Evolutionary conservation across 2,113 vertebrate species (phyloP).

Genomic region (Diglossa brunneiventris): DNA sequence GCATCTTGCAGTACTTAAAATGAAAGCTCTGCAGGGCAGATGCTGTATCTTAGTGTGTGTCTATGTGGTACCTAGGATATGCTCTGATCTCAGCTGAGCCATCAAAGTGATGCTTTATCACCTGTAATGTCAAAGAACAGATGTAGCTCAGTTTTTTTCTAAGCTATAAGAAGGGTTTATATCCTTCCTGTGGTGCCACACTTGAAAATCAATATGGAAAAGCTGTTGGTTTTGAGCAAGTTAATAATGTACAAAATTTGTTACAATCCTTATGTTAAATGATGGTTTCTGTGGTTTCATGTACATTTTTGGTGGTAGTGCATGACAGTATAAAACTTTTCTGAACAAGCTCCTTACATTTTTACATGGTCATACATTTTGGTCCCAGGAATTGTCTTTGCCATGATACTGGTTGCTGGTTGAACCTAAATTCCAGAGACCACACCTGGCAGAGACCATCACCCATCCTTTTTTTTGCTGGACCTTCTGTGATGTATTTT

Average conservation of each 20-base stretch:
- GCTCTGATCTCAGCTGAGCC: constrained; percentile 54
- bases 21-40: constrained; percentile 62
- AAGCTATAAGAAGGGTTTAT: constrained; percentile 7
- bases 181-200: constrained; percentile 22
- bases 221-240: neutral
- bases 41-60: constrained; percentile 35
- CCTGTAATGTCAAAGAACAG: constrained; percentile 60
- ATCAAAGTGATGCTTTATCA: constrained; percentile 62
- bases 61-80: constrained; percentile 32
- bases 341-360: neutral
- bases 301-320: neutral
- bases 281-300: neutral
- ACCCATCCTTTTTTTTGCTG: neutral
- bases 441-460: neutral
- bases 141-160: constrained; percentile 42
- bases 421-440: neutral
- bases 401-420: neutral
- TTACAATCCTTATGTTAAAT: neutral
- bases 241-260: neutral
- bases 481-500: neutral
- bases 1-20: constrained; percentile 29
- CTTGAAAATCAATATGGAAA: constrained; percentile 26
- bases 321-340: neutral
- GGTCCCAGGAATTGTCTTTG: neutral
- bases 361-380: neutral